These are phyloP conservation scores for Dermatemys mawii DNA, from an alignment of 2,113 vertebrate species.

Conservation along the genomic window DNA sequence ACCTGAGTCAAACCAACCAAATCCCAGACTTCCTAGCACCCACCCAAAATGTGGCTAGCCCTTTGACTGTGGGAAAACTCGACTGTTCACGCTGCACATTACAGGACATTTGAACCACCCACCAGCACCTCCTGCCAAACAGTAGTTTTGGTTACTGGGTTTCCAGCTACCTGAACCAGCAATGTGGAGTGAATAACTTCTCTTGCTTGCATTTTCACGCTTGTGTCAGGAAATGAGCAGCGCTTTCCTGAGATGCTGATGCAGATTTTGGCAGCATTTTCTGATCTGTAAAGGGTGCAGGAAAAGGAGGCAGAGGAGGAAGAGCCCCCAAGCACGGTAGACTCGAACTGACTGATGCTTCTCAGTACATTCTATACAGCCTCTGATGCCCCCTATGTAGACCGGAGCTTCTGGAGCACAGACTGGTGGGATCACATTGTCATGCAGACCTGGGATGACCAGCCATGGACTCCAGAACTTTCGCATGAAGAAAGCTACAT, in stretches of 20 bases:
- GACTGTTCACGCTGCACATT: background rate
- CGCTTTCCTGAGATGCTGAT: background rate
- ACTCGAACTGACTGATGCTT: background rate
- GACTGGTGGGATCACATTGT: too few species aligned
- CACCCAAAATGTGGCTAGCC: background rate
- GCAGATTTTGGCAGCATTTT: background rate
- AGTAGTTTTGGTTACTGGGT: background rate
- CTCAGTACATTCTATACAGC: background rate
- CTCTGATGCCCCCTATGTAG: too few species aligned
- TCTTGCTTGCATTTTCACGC: background rate
- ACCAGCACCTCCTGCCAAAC: background rate
- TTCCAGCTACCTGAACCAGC: background rate
- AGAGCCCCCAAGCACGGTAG: background rate
- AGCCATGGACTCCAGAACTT: too few species aligned
- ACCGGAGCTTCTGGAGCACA: background rate
- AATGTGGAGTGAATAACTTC: background rate
- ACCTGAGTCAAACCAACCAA: background rate
- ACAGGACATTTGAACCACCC: background rate
- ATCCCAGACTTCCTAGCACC: background rate
- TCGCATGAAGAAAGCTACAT: too few species aligned
- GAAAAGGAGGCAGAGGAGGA: background rate
- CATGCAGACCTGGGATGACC: too few species aligned
- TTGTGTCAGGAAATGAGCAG: background rate
- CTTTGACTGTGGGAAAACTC: background rate
- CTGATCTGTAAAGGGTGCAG: background rate